Conservation (phyloP, 2,797 vertebrate genomes). For the Lepilemur septentrionalis region DNA sequence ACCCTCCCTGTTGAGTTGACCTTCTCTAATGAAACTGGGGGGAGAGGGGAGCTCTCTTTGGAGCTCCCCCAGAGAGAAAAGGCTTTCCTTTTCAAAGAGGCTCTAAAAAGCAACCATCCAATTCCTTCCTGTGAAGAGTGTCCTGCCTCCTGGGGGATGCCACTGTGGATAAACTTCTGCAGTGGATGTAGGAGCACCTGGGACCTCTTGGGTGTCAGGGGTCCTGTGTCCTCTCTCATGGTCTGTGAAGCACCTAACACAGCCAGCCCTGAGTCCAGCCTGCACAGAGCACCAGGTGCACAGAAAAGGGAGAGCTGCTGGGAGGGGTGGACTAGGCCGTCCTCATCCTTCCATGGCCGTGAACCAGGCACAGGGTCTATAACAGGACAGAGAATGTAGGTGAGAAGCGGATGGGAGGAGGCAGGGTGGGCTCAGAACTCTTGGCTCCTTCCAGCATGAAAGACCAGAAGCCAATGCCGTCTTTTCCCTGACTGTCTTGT, state of each 20-base stretch:
- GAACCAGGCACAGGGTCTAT: background rate
- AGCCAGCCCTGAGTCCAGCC: background rate
- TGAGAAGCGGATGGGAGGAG: background rate
- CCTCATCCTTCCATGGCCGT: fast-evolving
- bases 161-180: fast-evolving
- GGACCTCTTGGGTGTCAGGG: background rate
- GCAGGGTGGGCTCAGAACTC: background rate
- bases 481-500: background rate
- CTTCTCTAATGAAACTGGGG: background rate
- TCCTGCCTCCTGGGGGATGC: background rate
- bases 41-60: no score
- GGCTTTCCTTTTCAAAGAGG: background rate
- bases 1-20: background rate
- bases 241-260: fast-evolving
- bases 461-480: background rate
- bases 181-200: background rate
- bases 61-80: background rate
- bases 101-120: background rate
- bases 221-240: background rate
- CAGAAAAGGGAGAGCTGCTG: background rate
- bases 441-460: background rate
- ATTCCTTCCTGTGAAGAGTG: background rate
- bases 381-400: background rate
- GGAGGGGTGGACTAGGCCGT: background rate
- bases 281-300: background rate